These are phyloP conservation scores for Boloria euphrosyne DNA, from an alignment of 2,888 invertebrate genomes.

Conservation along the genomic window DNA sequence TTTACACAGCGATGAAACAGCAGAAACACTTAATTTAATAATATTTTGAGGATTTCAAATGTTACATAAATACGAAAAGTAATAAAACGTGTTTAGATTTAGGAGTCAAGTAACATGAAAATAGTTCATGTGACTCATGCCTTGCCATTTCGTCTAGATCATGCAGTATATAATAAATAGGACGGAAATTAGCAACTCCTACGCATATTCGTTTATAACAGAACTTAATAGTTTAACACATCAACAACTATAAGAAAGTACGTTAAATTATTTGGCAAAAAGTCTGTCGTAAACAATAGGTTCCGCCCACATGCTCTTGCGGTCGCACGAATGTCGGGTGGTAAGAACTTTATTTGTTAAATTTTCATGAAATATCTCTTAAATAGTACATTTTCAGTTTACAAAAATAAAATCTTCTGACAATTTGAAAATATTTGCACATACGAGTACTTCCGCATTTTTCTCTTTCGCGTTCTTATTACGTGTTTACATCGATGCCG, in stretches of 20 bases:
- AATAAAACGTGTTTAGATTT: constrained; percentile 36
- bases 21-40: constrained; percentile 14
- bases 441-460: too few species aligned
- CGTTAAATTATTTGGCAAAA: constrained; percentile 50
- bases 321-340: too few species aligned
- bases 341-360: too few species aligned
- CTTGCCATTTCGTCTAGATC: constrained; percentile 48
- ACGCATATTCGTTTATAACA: constrained; percentile 53
- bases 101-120: constrained; percentile 36
- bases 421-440: too few species aligned
- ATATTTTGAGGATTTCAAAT: constrained; percentile 29
- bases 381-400: too few species aligned
- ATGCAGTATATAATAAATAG: constrained; percentile 55
- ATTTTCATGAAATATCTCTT: too few species aligned
- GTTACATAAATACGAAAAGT: constrained; percentile 30
- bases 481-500: too few species aligned
- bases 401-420: too few species aligned
- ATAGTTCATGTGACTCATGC: constrained; percentile 39
- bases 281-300: constrained; percentile 37
- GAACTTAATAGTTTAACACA: constrained; percentile 47
- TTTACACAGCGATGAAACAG: constrained; percentile 6
- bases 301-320: neutral
- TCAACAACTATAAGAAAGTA: constrained; percentile 49
- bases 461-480: too few species aligned
- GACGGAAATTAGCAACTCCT: constrained; percentile 60